Conservation (phyloP, 2,797 vertebrate genomes). For the Tangara arthus region DNA sequence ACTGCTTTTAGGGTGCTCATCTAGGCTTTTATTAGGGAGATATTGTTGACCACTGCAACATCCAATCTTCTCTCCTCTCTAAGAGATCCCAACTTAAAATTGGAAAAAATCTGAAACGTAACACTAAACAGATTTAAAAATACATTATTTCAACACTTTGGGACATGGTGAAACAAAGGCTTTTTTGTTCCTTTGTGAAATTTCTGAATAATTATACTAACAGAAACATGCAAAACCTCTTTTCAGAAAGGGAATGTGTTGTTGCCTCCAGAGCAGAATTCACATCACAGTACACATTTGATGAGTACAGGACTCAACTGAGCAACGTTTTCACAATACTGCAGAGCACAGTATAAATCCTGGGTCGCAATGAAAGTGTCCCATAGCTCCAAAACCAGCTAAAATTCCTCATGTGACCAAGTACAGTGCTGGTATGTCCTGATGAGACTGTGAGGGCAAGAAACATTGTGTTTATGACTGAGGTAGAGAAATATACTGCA, state of each 20-base stretch:
- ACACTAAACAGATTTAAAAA: neutral
- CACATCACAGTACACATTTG: neutral
- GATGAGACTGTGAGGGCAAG: neutral
- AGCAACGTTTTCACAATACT: neutral
- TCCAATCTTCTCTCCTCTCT: neutral
- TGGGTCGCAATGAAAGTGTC: neutral
- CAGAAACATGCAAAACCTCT: neutral
- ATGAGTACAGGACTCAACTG: neutral
- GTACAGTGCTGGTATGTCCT: rapidly evolving
- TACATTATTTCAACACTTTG: neutral
- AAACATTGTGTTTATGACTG: neutral
- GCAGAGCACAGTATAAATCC: neutral
- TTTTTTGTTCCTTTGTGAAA: neutral
- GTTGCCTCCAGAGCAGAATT: neutral
- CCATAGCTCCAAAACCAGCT: neutral
- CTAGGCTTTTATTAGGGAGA: neutral
- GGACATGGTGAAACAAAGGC: neutral
- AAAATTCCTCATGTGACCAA: neutral
- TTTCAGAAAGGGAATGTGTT: neutral
- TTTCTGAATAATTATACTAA: neutral
- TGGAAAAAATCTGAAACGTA: neutral
- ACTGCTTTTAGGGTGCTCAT: neutral
- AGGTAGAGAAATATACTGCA: neutral
- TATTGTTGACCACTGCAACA: neutral
- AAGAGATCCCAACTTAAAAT: neutral